These are phyloP conservation scores for Anagyrus pseudococci DNA, from an alignment of 2,888 invertebrate genomes.

Conservation along the genomic window DNA sequence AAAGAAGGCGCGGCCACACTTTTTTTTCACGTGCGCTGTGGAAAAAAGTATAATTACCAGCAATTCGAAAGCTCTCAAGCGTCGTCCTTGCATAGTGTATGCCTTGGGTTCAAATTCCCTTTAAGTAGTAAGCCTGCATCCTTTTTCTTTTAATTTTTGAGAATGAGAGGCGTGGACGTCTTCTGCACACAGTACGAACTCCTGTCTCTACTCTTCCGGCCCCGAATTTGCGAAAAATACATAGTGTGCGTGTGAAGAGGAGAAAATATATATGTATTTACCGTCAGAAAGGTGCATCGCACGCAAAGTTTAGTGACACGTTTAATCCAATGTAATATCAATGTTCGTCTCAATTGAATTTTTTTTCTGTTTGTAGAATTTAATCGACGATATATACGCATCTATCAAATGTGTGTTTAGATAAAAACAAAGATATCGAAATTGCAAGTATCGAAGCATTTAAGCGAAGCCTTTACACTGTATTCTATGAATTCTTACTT, in stretches of 20 bases:
- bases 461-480: conserved; percentile 14
- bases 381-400: conserved; percentile 22
- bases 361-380: conserved; percentile 20
- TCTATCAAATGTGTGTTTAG: conserved; percentile 25
- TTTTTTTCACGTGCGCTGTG: conserved; percentile 49
- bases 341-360: conserved; percentile 11
- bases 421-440: conserved; percentile 9
- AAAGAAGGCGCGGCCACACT: conserved; percentile 42
- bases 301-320: conserved; percentile 26
- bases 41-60: conserved; percentile 35
- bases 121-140: conserved; percentile 35
- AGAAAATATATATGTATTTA: conserved; percentile 6
- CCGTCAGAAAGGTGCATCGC: conserved; percentile 21
- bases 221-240: conserved; percentile 19
- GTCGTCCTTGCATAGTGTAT: conserved; percentile 47
- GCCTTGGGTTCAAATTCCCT: conserved; percentile 45
- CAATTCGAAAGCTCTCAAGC: too few relatives aligned
- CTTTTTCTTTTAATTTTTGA: conserved; percentile 33
- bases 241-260: conserved; percentile 7
- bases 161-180: conserved; percentile 27
- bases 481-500: conserved; percentile 11
- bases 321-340: conserved; percentile 9
- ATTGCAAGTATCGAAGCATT: conserved; percentile 24
- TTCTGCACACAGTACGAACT: conserved; percentile 25
- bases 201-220: conserved; percentile 23